Conservation (phyloP, 2,888 invertebrate species). For the Caprella mutica region DNA sequence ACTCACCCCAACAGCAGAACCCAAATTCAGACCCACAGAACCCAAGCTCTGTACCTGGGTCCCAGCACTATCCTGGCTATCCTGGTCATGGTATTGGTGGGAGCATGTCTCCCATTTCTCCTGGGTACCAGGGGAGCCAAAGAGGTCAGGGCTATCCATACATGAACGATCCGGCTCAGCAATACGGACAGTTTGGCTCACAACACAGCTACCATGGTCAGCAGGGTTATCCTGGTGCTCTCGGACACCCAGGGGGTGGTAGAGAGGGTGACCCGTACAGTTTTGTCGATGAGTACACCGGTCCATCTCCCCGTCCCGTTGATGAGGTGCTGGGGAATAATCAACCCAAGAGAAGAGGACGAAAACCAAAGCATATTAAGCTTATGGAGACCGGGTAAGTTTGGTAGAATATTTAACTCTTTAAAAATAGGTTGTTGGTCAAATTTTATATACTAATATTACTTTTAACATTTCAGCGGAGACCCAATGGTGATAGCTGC, state of each 20-base stretch:
- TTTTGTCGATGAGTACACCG: constrained; percentile 32
- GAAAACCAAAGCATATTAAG: constrained; percentile 33
- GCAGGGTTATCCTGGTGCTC: constrained; percentile 19
- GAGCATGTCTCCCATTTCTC: constrained; percentile 30
- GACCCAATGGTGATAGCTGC: constrained; percentile 32
- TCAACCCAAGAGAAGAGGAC: constrained; percentile 30
- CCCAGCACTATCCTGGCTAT: constrained; percentile 10
- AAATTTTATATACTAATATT: background rate
- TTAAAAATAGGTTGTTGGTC: background rate
- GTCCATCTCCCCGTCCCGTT: constrained; percentile 30
- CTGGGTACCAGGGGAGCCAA: constrained; percentile 14
- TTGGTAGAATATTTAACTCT: background rate
- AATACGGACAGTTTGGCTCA: constrained; percentile 19
- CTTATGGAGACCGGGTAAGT: constrained; percentile 34
- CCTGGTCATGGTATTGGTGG: constrained; percentile 1
- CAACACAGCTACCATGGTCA: constrained; percentile 24
- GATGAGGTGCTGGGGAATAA: constrained; percentile 31
- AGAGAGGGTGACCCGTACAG: constrained; percentile 33
- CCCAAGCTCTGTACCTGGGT: background rate
- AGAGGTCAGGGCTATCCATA: constrained; percentile 18
- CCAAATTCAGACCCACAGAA: background rate
- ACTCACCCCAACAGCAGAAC: constrained; percentile 1
- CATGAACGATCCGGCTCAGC: constrained; percentile 13
- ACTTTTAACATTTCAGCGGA: too few species aligned
- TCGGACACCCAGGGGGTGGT: constrained; percentile 20